phyloP scores from a whole-genome alignment of 1,140 invertebrate species.

The Spodoptera litura region DNA sequence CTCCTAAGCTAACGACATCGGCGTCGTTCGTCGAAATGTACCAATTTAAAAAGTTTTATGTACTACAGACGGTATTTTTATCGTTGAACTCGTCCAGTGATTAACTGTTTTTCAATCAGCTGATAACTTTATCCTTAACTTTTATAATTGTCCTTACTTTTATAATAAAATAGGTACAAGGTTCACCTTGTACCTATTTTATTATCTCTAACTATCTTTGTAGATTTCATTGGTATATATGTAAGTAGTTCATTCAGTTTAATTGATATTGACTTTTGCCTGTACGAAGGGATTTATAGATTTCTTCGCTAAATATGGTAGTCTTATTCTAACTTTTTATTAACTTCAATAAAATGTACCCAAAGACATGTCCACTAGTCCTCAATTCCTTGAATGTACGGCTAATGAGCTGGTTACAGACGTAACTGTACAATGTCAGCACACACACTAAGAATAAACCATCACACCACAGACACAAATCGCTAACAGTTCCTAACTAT shows the following conservation, averaged over 20 bases:
- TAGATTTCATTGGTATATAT: no score
- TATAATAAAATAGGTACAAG: no score
- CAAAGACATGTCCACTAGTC: background rate
- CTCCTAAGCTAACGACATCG: conserved; percentile 23
- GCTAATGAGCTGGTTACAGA: conserved; percentile 21
- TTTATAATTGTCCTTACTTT: background rate
- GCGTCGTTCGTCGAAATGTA: background rate
- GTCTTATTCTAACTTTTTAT: no score
- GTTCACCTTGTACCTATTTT: no score
- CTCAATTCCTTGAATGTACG: background rate
- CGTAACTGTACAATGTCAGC: background rate
- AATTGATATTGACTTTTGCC: no score
- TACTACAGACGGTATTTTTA: background rate
- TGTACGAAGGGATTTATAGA: no score
- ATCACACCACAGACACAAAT: conserved; percentile 16
- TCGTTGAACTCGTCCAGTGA: background rate
- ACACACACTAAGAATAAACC: background rate
- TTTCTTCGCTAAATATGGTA: no score
- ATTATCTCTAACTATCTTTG: no score
- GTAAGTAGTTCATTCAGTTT: no score
- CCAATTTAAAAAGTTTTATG: conserved; percentile 34
- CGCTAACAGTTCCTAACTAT: conserved; percentile 25
- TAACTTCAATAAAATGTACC: no score
- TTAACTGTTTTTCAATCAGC: background rate
- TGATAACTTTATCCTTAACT: background rate